A percentile compares a stretch with the other conserved stretches of the same genome.
phyloP scores from a whole-genome alignment of 1,140 invertebrate genomes.

The Euwallacea fornicatus region DNA sequence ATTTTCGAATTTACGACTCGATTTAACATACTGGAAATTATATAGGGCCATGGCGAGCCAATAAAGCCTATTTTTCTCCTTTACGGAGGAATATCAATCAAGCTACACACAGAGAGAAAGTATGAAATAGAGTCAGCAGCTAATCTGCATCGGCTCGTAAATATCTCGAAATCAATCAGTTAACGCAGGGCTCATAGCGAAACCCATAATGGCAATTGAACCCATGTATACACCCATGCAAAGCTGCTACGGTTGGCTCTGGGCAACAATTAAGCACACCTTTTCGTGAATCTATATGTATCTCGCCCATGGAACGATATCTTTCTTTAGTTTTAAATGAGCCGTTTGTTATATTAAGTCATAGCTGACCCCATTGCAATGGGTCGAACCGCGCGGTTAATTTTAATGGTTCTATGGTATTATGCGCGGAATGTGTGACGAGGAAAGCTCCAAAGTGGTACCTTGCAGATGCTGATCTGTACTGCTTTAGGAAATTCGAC shows the following conservation, averaged over 20 bases:
- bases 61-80: not conserved
- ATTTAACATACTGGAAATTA: no score
- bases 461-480: no score
- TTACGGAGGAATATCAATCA: not conserved
- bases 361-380: constrained; percentile 15
- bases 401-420: constrained; percentile 8
- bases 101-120: no score
- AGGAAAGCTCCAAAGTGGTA: no score
- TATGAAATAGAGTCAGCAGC: no score
- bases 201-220: not conserved
- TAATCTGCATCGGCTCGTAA: no score
- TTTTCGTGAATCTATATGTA: constrained; percentile 18
- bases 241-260: constrained; percentile 7
- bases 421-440: not conserved
- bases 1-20: constrained; percentile 22
- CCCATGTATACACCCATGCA: constrained; percentile 8
- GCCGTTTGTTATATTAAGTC: constrained; percentile 19
- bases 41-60: no score
- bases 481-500: no score
- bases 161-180: not conserved
- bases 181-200: not conserved
- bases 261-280: constrained; percentile 20
- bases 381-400: not conserved
- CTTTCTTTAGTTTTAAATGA: constrained; percentile 8
- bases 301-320: constrained; percentile 15